Base-by-base conservation (phyloP, 2,113 vertebrate species). In the Pollimyrus isidori region DNA sequence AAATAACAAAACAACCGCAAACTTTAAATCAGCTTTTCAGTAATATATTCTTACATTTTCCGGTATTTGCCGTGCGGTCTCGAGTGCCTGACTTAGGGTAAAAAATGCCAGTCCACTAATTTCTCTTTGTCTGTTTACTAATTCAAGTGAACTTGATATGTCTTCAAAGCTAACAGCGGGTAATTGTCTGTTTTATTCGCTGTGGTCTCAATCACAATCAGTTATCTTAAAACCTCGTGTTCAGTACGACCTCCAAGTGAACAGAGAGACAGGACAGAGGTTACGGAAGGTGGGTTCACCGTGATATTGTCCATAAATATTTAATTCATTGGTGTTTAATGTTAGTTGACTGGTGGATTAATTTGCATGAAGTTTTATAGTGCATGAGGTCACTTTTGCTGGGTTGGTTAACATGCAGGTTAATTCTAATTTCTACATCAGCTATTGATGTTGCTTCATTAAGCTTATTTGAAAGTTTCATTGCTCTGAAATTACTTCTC, bases 121-220 rank as follows among this genome's bases (percentile, higher is more conserved):
- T 94, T 93, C 94, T 95, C 95, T 96, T 96, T 96, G 96, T 96
- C 95, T 96, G 95, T 95, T 96, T 96, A 96, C 96, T 96, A 96
- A 96, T 97, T 96, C 95, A 96, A 96, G 95, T 96, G 96, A 97
- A 97, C 96, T 95, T 94, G 95, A 96, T 96, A 95, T 96, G 96
- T 96, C 96, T 96, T 95, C 94, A 96, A 96, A 96, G 95, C 95
- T 96, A 97, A 96, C 96, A 96, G 96, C 95, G 95, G 95, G 95
- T 97, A 97, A 97, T 96, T 96, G 96, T 96, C 96, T 62, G 56
- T 58, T 97, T 96, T 50, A 84, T 89, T 89, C 94, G 94, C 95
- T 96, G 95, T 95, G 95, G 94, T 96, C 95, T 96, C 95, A 95
- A 95, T 96, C 96, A 96, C 95, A 96, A 95, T 96, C 95, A 95